A percentile compares a stretch with the other conserved stretches of the same genome.
Conservation (phyloP, 92 coral and sea anemone species). For the Isaurus tuberculatus region DNA sequence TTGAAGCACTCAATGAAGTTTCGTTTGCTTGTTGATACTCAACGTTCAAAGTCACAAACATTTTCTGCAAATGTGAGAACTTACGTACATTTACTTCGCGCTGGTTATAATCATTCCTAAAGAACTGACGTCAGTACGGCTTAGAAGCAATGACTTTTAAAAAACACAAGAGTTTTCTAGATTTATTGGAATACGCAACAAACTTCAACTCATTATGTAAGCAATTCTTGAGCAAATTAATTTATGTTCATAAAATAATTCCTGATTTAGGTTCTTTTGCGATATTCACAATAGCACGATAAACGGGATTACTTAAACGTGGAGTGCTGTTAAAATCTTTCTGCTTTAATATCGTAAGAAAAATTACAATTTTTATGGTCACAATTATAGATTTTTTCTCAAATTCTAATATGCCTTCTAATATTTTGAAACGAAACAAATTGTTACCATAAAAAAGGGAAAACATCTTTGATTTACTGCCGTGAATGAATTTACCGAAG, state of each 20-base stretch:
- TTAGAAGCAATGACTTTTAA: background rate
- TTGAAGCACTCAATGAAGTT: constrained; percentile 24
- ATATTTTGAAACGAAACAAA: constrained; percentile 19
- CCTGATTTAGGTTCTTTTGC: background rate
- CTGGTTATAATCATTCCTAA: background rate
- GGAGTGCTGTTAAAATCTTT: background rate
- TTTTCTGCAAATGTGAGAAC: background rate
- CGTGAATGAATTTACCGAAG: background rate
- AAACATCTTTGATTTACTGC: background rate
- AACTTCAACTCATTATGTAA: background rate
- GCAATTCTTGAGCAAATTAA: constrained; percentile 10
- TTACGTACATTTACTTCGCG: background rate
- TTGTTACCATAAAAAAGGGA: background rate
- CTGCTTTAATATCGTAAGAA: background rate
- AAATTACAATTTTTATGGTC: background rate
- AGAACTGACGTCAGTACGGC: background rate
- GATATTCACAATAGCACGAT: background rate
- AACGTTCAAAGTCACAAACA: background rate
- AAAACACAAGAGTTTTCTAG: background rate
- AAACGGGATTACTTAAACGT: background rate
- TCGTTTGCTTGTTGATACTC: constrained; percentile 17
- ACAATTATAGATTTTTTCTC: background rate
- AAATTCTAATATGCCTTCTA: constrained; percentile 1
- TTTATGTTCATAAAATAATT: background rate
- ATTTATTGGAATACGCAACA: background rate